Percentiles rank a stretch among this genome's conserved stretches.
Evolutionary conservation across 2,797 vertebrate species (phyloP).

Genomic region (Pterois miles): DNA sequence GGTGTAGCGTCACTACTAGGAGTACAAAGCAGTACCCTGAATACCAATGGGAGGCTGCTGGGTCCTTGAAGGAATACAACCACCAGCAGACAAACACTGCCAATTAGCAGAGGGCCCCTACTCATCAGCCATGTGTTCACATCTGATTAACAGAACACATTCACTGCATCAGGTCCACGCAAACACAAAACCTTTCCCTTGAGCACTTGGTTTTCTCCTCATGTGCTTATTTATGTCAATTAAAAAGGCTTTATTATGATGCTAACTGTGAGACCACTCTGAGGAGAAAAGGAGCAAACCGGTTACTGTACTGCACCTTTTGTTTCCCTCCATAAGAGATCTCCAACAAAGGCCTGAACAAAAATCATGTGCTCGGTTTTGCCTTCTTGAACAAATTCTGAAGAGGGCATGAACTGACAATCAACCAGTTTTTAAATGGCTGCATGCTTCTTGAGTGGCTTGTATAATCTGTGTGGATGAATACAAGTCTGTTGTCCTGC

Average conservation of each 20-base stretch:
- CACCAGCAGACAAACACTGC: constrained; percentile 75
- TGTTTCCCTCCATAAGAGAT: constrained; percentile 70
- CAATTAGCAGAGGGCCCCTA: constrained; percentile 81
- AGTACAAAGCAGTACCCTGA: constrained; percentile 73
- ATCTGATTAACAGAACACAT: constrained; percentile 77
- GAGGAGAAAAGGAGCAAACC: constrained; percentile 41
- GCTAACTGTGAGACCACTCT: constrained; percentile 76
- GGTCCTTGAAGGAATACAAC: constrained; percentile 75
- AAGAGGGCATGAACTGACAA: constrained; percentile 69
- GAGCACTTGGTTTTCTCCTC: constrained; percentile 71
- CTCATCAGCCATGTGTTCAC: constrained; percentile 78
- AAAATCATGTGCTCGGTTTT: constrained; percentile 66
- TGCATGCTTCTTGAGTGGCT: constrained; percentile 69
- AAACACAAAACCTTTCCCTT: constrained; percentile 74
- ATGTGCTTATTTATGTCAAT: constrained; percentile 78
- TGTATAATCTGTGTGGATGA: constrained; percentile 65
- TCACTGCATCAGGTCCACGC: constrained; percentile 66
- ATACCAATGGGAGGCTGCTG: constrained; percentile 74
- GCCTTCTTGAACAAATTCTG: constrained; percentile 68
- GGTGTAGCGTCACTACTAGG: constrained; percentile 71
- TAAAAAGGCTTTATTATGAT: constrained; percentile 81
- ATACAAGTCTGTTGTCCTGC: constrained; percentile 68
- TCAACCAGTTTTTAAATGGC: constrained; percentile 73
- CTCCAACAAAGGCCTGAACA: constrained; percentile 58
- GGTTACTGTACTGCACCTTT: constrained; percentile 71